phyloP scores from a whole-genome alignment of 2,113 vertebrate genomes.

The Ceyx cyanopectus region DNA sequence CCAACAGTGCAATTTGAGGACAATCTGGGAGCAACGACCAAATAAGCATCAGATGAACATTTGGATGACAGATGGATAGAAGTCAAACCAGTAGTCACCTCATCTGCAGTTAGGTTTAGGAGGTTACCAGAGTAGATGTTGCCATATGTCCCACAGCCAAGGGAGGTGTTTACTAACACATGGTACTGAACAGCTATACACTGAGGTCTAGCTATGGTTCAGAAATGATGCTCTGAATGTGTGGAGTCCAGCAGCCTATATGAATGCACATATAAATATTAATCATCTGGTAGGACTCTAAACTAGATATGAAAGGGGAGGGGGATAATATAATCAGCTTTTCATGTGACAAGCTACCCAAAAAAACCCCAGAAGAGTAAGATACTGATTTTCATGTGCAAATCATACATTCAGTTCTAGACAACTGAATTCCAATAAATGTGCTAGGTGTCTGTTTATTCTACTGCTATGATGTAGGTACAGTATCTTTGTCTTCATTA shows the following conservation, averaged over 20 bases:
- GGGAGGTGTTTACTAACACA: neutral
- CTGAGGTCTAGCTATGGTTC: neutral
- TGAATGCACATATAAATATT: neutral
- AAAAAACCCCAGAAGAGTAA: neutral
- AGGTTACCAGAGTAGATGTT: neutral
- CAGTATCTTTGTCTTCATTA: neutral
- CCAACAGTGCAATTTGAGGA: neutral
- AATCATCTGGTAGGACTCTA: neutral
- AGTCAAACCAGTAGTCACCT: slow-evolving; percentile 1
- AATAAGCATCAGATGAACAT: slow-evolving; percentile 28
- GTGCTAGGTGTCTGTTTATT: neutral
- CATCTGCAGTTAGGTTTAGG: slow-evolving; percentile 18
- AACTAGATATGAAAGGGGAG: no score
- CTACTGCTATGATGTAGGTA: neutral
- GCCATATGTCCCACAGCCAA: neutral
- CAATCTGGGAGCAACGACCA: neutral
- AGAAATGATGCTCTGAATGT: neutral
- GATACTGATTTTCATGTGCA: neutral
- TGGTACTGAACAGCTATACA: neutral
- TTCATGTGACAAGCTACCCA: no score
- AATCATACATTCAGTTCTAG: neutral
- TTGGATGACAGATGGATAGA: slow-evolving; percentile 3
- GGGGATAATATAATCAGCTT: no score
- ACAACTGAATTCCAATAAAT: neutral
- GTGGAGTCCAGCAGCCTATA: neutral